Evolutionary conservation across 2,888 invertebrate species (phyloP).

Genomic region (Agriopis aurantiaria): DNA sequence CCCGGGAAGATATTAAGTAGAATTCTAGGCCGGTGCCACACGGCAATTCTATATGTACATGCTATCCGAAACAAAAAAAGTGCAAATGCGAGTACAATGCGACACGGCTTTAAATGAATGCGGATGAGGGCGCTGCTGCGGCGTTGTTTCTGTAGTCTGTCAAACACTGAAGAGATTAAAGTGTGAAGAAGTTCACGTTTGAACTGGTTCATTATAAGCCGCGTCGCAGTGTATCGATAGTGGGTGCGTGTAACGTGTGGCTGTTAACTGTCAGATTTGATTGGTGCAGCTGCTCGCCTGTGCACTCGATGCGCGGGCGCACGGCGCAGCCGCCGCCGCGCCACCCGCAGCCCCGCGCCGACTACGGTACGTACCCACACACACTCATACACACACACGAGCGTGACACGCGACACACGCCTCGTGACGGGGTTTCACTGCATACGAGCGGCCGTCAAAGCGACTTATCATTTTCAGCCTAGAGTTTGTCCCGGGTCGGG

Average conservation of each 20-base stretch:
- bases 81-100: not conserved
- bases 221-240: not conserved
- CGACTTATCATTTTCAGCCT: not conserved
- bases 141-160: not conserved
- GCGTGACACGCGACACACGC: constrained; percentile 24
- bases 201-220: not conserved
- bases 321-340: constrained; percentile 82
- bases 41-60: not conserved
- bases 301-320: constrained; percentile 91
- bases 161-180: not conserved
- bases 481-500: no score
- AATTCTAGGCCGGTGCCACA: not conserved
- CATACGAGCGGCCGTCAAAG: not conserved
- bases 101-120: not conserved
- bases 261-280: constrained; percentile 81
- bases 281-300: constrained; percentile 89
- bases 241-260: constrained; percentile 61
- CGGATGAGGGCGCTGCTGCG: not conserved
- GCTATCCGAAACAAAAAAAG: not conserved
- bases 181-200: no score
- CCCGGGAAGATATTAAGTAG: not conserved
- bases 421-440: constrained; percentile 4
- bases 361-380: constrained; percentile 92
- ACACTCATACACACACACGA: constrained; percentile 42
- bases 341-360: constrained; percentile 91